Conservation (phyloP, 2,113 vertebrate species). For the Henicopernis longicauda region DNA sequence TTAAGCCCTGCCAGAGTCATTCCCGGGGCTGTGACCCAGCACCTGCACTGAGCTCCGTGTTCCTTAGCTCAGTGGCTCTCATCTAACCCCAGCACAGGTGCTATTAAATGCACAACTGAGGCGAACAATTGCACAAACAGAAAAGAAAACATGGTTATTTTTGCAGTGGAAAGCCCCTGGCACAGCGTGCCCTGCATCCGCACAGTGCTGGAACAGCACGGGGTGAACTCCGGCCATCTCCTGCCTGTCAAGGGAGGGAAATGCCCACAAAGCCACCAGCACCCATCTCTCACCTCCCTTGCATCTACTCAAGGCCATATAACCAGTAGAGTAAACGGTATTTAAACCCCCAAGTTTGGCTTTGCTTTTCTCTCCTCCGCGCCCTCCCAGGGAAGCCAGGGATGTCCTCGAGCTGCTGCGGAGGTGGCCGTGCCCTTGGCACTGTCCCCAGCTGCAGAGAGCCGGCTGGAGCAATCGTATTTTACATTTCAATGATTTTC, state of each 20-base stretch:
- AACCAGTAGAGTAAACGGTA: too few species aligned
- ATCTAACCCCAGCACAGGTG: background rate
- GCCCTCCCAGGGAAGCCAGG: accelerated
- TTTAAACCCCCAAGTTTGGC: background rate
- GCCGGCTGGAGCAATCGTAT: background rate
- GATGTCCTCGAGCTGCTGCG: background rate
- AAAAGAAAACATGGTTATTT: background rate
- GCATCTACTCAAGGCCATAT: background rate
- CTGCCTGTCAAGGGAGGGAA: accelerated
- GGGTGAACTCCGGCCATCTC: accelerated
- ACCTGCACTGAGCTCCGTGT: background rate
- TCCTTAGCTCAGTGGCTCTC: background rate
- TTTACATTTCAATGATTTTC: background rate
- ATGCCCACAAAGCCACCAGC: background rate
- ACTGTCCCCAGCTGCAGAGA: background rate
- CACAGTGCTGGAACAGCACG: accelerated
- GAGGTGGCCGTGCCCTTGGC: background rate
- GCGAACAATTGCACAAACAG: background rate
- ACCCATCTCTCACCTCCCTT: background rate
- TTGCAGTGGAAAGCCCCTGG: background rate
- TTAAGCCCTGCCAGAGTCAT: background rate
- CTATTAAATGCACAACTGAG: background rate
- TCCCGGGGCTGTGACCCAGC: background rate
- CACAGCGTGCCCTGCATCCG: background rate
- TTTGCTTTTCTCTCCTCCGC: accelerated